Conservation (phyloP, 2,888 invertebrate genomes). For the Cancer borealis region DNA sequence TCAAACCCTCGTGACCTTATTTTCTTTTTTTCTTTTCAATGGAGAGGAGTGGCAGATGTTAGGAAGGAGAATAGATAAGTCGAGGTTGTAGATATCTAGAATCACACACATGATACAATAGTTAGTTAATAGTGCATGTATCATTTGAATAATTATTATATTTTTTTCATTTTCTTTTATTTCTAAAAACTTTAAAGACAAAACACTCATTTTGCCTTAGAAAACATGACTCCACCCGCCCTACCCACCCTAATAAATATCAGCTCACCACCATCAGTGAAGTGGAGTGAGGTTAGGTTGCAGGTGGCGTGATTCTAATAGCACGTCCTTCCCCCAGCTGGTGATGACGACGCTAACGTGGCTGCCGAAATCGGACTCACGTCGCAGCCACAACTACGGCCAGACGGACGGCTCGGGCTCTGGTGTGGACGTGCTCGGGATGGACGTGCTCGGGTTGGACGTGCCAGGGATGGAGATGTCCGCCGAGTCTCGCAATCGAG, state of each 20-base stretch:
- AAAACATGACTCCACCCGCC: too few relatives aligned
- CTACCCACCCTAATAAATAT: too few relatives aligned
- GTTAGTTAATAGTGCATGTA: too few relatives aligned
- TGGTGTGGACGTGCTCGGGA: slow-evolving; percentile 38
- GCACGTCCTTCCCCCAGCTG: slow-evolving; percentile 24
- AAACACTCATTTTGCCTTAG: too few relatives aligned
- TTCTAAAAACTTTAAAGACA: too few relatives aligned
- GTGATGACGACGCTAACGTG: slow-evolving; percentile 69
- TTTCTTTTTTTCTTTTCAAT: not conserved
- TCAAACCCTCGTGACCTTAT: not conserved
- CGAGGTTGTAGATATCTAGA: not conserved
- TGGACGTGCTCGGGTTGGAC: slow-evolving; percentile 43
- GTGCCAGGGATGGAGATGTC: slow-evolving; percentile 32
- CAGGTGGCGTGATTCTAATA: not conserved
- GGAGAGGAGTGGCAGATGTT: not conserved
- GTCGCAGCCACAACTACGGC: slow-evolving; percentile 47
- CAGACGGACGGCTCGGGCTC: slow-evolving; percentile 66
- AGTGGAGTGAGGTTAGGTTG: not conserved
- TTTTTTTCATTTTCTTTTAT: too few relatives aligned
- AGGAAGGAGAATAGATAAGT: not conserved
- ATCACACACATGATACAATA: not conserved
- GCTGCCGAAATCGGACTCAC: slow-evolving; percentile 67
- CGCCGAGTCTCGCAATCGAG: not conserved
- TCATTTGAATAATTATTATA: too few relatives aligned
- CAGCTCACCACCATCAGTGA: too few relatives aligned